Base-by-base conservation (phyloP, 2,113 vertebrate species). In the Morone saxatilis region DNA sequence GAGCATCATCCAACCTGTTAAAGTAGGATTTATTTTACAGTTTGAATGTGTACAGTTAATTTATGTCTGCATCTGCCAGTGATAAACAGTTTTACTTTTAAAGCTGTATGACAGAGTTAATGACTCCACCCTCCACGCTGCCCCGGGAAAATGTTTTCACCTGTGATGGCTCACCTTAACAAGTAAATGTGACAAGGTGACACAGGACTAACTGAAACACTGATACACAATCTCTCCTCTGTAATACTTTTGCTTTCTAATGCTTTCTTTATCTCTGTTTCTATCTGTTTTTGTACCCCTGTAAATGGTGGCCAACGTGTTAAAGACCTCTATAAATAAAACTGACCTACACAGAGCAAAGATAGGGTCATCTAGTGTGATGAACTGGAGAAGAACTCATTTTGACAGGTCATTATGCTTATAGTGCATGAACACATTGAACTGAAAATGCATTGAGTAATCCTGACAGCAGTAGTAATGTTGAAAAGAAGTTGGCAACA, bases 111-210 rank as follows among this genome's bases (percentile, higher is more conserved):
- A 43, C 60, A 67, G 50, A 36, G 5, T 19, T 60, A 51, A 14
- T 40, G 31, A 51, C 8, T 25, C 54, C 38, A 50, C 45, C 38
- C 76, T 78, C 8, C 4, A 14, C 22, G 22, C 56, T 59, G 1
- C 36, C 53, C 22, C 25, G 5, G 19, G 59, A 43, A 59, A 74
- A 41, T 36, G 54, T 53, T 45, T 51, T 56, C 66, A 83, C 71
- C 80, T 50, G 25, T 4, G n/a, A 31, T 75, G 22, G 12, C 59
- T 76, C 65, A 65, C 43, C 25, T 51, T 53, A 60, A 43, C 63
- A 71, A 66, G n/a, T n/a, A 31, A 54, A 78, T 76, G 76, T 79
- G 71, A 76, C 76, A 87, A 70, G 69, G 81, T 84, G 78, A 71
- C 69, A 86, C 68, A 38, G 45, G 56, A 78, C 54, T 63, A 79